phyloP scores from a whole-genome alignment of 2,888 invertebrate species.

The Lasioglossum morio region DNA sequence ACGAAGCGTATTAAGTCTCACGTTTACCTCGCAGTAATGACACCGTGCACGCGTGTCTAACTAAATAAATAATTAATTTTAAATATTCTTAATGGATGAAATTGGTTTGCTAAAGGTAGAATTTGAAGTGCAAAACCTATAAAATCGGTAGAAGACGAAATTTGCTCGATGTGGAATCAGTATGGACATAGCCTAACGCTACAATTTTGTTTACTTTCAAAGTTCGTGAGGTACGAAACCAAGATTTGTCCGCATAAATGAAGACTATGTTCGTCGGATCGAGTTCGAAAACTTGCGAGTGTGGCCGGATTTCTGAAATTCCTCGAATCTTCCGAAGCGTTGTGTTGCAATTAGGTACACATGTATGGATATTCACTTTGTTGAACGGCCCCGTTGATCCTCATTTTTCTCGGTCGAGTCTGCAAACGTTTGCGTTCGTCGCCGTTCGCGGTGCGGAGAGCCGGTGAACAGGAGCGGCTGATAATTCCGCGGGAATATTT shows the following conservation, averaged over 20 bases:
- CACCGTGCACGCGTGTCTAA: no score
- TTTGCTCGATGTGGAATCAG: not conserved
- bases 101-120: no score
- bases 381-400: conserved; percentile 22
- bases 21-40: no score
- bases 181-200: not conserved
- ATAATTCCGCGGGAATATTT: conserved; percentile 51
- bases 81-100: no score
- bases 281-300: not conserved
- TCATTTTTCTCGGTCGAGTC: conserved; percentile 51
- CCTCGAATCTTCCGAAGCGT: conserved; percentile 7
- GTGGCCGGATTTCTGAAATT: not conserved
- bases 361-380: not conserved
- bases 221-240: not conserved
- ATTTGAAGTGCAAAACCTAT: no score
- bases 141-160: no score
- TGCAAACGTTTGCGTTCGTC: conserved; percentile 46
- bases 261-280: not conserved
- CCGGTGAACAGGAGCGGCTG: conserved; percentile 52
- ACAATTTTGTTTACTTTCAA: not conserved
- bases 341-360: not conserved
- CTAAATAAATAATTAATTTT: no score
- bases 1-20: no score
- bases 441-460: not conserved
- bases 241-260: not conserved